Percentiles rank a stretch among this genome's conserved stretches.
Conservation (phyloP, 2,113 vertebrate species). For the Halcyon malimbica region DNA sequence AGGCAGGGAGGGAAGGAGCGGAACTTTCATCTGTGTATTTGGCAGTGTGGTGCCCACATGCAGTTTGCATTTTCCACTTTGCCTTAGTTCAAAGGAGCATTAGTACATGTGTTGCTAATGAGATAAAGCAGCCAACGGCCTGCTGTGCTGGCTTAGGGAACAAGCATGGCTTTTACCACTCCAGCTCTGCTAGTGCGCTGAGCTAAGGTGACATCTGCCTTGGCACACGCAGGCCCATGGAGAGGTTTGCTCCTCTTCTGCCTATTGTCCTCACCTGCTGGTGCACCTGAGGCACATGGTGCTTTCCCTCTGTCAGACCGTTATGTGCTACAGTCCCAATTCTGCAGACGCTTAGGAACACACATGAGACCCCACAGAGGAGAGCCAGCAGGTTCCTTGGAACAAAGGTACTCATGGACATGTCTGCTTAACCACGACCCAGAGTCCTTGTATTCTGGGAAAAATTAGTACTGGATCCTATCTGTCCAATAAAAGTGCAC, state of each 20-base stretch:
- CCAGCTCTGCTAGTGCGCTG: background rate
- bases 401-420: background rate
- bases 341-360: background rate
- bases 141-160: background rate
- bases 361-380: background rate
- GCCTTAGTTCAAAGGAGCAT: background rate
- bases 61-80: background rate
- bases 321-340: background rate
- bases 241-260: constrained; percentile 42
- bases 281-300: constrained; percentile 45
- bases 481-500: background rate
- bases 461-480: background rate
- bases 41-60: background rate
- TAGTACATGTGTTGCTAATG: background rate
- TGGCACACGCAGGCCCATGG: background rate
- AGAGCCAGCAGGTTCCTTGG: background rate
- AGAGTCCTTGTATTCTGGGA: constrained; percentile 7
- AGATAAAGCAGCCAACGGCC: background rate
- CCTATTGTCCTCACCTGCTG: constrained; percentile 39
- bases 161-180: background rate
- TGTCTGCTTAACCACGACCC: rapidly evolving
- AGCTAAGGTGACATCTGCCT: background rate
- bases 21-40: rapidly evolving
- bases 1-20: background rate
- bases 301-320: background rate